phyloP scores from a whole-genome alignment of 2,113 vertebrate genomes.

The Callithrix jacchus region DNA sequence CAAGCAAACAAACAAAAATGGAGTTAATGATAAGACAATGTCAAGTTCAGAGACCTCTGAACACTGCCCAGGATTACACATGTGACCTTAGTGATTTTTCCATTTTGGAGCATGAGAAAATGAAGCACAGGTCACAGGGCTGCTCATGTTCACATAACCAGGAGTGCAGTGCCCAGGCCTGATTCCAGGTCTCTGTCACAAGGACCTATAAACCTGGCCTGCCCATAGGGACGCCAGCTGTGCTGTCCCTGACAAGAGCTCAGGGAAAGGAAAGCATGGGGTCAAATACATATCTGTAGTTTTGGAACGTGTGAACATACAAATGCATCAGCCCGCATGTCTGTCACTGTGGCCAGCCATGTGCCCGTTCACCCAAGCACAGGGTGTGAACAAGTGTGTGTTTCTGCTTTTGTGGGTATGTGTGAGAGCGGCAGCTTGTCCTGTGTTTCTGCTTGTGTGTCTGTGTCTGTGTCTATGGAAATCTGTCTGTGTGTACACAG shows the following conservation, averaged over 20 bases:
- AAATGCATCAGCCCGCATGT: rapidly evolving
- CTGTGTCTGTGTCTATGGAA: neutral
- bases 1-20: neutral
- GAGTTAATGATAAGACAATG: neutral
- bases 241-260: neutral
- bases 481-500: neutral
- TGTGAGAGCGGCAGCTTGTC: neutral
- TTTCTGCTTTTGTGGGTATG: neutral
- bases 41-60: neutral
- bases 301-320: neutral
- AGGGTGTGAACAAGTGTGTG: too few relatives aligned
- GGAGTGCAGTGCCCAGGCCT: neutral
- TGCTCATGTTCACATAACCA: neutral
- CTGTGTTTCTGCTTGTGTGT: neutral
- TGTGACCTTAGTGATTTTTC: neutral
- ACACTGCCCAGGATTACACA: neutral
- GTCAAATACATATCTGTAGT: neutral
- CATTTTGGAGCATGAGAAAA: neutral
- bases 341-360: neutral
- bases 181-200: neutral
- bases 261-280: neutral
- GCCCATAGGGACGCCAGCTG: neutral
- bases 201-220: neutral
- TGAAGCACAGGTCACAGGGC: neutral
- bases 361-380: rapidly evolving